Percentiles rank a stretch among this genome's conserved stretches.
These are phyloP conservation scores for Pedetes capensis DNA, from an alignment of 2,113 vertebrate genomes.

Conservation along the genomic window DNA sequence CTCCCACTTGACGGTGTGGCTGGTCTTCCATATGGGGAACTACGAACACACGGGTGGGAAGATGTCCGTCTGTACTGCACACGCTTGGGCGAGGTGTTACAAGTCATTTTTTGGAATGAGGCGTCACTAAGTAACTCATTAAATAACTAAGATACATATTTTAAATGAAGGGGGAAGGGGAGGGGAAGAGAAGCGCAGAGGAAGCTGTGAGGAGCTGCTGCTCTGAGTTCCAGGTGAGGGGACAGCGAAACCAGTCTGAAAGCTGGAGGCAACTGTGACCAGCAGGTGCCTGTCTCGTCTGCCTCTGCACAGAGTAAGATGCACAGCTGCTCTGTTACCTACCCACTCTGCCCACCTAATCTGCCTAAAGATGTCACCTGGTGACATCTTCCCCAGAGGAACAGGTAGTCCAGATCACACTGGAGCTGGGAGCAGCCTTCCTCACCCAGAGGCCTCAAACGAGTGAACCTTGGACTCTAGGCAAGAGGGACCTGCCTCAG, in stretches of 20 bases:
- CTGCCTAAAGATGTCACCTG: not conserved
- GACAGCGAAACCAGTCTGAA: not conserved
- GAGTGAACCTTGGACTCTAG: too few relatives aligned
- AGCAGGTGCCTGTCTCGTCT: too few relatives aligned
- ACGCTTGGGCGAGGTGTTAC: accelerated
- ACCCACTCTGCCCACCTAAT: accelerated
- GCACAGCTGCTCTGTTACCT: accelerated
- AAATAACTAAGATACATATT: accelerated
- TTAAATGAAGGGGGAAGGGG: not conserved
- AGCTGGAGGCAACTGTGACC: not conserved
- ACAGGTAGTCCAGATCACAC: accelerated
- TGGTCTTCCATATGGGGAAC: conserved; percentile 93
- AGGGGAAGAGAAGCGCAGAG: too few relatives aligned
- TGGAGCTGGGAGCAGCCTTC: not conserved
- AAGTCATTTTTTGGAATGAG: accelerated
- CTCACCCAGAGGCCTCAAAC: too few relatives aligned
- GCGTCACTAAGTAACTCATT: accelerated
- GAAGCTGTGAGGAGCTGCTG: accelerated
- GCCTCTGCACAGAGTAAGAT: not conserved
- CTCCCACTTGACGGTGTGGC: conserved; percentile 95
- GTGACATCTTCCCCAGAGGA: not conserved
- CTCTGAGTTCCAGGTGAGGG: accelerated
- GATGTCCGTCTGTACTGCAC: accelerated
- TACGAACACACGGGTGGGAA: conserved; percentile 45
- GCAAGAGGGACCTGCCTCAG: not conserved